These are phyloP conservation scores for Synchiropus splendidus DNA, from an alignment of 2,113 vertebrate genomes.

Conservation along the genomic window DNA sequence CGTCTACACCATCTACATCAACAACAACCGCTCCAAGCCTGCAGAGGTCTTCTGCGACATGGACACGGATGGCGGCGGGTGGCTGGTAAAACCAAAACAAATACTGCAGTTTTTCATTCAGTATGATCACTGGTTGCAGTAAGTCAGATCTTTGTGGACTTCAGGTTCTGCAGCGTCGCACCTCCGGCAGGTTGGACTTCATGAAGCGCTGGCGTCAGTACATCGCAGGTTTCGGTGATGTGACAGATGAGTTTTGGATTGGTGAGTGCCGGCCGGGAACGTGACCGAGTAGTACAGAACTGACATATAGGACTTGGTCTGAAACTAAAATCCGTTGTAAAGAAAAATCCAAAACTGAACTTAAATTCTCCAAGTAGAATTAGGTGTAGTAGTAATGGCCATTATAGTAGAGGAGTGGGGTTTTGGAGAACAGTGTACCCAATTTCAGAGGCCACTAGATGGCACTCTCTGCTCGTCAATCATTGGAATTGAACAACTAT, in stretches of 20 bases:
- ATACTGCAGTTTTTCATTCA: not conserved
- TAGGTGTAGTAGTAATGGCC: no score
- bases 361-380: no score
- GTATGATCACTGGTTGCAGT: not conserved
- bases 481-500: no score
- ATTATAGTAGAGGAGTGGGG: no score
- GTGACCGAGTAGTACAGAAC: no score
- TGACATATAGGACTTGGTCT: no score
- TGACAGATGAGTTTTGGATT: slow-evolving; percentile 82
- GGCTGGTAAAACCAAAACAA: slow-evolving; percentile 63
- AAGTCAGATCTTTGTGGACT: not conserved
- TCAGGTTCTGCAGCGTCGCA: slow-evolving; percentile 81
- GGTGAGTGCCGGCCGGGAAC: slow-evolving; percentile 73
- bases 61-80: slow-evolving; percentile 77
- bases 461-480: no score
- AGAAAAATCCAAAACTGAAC: no score
- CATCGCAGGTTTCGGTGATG: slow-evolving; percentile 79
- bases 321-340: no score
- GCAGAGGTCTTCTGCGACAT: slow-evolving; percentile 80
- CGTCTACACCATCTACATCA: slow-evolving; percentile 71
- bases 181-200: slow-evolving; percentile 77
- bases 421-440: no score
- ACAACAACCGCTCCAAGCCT: slow-evolving; percentile 50
- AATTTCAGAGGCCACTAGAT: no score
- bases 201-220: slow-evolving; percentile 83